phyloP scores from a whole-genome alignment of 2,113 vertebrate genomes.

The Etheostoma cragini region DNA sequence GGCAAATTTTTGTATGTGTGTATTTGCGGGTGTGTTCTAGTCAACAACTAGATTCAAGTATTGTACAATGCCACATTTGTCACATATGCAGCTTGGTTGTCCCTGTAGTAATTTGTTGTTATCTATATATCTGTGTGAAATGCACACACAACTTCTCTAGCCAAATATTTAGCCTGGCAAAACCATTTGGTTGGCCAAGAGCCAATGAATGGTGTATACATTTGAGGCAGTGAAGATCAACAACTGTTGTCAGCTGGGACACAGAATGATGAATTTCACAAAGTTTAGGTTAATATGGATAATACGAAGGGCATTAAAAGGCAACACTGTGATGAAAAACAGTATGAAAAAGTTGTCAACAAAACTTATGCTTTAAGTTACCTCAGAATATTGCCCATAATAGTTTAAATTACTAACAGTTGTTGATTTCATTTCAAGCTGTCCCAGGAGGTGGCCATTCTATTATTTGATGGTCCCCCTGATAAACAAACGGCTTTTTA shows the following conservation, averaged over 20 bases:
- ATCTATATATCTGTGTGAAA: not conserved
- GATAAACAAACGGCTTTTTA: slow-evolving; percentile 12
- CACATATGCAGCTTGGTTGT: not conserved
- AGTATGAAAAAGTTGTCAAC: not conserved
- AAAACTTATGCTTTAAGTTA: slow-evolving; percentile 9
- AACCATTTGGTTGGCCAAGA: slow-evolving; percentile 7
- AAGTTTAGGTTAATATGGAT: slow-evolving; percentile 10
- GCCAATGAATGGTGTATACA: not conserved
- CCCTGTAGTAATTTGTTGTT: slow-evolving; percentile 2
- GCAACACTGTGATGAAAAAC: not conserved
- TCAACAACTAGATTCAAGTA: not conserved
- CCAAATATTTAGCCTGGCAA: slow-evolving; percentile 29
- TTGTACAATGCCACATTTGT: slow-evolving; percentile 6
- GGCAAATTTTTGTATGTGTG: slow-evolving; percentile 36
- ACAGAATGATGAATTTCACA: not conserved
- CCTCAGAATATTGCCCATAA: not conserved
- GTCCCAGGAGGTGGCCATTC: not conserved
- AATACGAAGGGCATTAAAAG: not conserved
- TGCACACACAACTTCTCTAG: not conserved
- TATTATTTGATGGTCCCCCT: slow-evolving; percentile 16
- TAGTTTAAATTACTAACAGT: slow-evolving; percentile 22
- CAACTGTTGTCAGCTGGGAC: slow-evolving; percentile 13
- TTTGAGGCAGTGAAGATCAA: slow-evolving; percentile 14
- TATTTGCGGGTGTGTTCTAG: not conserved
- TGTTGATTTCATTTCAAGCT: slow-evolving; percentile 24